Percentiles rank a stretch among this genome's conserved stretches.
Evolutionary conservation across 2,797 vertebrate genomes (phyloP).

Genomic region (Buphagus erythrorhynchus): DNA sequence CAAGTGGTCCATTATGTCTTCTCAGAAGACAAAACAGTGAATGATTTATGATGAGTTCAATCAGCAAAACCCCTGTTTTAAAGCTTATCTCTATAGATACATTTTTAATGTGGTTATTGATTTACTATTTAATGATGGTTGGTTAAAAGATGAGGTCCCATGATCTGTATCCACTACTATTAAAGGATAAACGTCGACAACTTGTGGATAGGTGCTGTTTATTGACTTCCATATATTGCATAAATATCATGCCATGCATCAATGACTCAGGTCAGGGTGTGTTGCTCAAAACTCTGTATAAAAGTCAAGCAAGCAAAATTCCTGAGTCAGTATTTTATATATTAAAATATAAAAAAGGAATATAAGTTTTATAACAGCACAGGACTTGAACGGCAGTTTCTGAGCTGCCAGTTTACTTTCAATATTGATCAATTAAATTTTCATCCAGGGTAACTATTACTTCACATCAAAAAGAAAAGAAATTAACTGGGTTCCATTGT

Average conservation of each 20-base stretch:
- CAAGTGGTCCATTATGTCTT: constrained; percentile 10
- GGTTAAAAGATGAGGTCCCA: not conserved
- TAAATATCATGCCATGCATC: not conserved
- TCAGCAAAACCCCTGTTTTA: not conserved
- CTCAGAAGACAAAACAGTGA: not conserved
- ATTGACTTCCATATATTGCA: not conserved
- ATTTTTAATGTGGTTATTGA: not conserved
- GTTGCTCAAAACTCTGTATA: not conserved
- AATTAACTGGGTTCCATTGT: not conserved
- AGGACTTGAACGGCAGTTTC: not conserved
- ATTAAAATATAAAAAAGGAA: not conserved
- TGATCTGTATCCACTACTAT: not conserved
- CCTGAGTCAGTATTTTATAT: not conserved
- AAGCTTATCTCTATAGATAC: constrained; percentile 14
- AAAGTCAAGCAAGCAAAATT: not conserved
- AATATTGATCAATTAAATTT: not conserved
- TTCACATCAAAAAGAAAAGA: not conserved
- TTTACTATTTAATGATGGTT: not conserved
- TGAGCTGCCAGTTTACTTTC: not conserved
- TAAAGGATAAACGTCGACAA: not conserved
- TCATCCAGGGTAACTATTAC: not conserved
- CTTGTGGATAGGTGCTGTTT: not conserved
- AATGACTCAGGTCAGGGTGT: not conserved
- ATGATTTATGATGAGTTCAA: not conserved
- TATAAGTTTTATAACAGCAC: not conserved